Conservation (phyloP, 1,140 invertebrate species). For the Apis cerana region DNA sequence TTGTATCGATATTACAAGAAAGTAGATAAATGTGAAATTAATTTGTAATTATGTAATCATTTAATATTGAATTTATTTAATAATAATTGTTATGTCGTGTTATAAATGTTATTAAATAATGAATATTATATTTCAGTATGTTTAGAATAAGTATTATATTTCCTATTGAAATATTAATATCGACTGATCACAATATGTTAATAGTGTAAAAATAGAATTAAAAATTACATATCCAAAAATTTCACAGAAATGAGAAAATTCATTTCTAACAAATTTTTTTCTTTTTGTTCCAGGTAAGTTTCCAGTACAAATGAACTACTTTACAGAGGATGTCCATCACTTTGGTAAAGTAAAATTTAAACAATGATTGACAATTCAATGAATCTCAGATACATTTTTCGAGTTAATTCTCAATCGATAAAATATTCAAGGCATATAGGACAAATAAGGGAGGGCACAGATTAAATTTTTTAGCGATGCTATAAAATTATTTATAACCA, state of each 20-base stretch:
- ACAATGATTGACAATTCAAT: too few species aligned
- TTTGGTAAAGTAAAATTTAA: slow-evolving; percentile 19
- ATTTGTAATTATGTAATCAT: background rate
- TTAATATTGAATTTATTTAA: background rate
- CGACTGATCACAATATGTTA: too few species aligned
- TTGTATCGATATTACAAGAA: background rate
- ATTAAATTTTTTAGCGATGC: slow-evolving; percentile 60
- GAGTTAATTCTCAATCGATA: background rate
- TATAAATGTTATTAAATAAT: too few species aligned
- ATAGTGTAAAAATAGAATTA: too few species aligned
- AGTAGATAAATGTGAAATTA: too few species aligned
- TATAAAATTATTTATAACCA: slow-evolving; percentile 57
- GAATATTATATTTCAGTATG: too few species aligned
- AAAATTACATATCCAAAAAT: too few species aligned
- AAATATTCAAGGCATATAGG: slow-evolving; percentile 38
- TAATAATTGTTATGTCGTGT: background rate
- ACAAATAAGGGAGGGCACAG: slow-evolving; percentile 8
- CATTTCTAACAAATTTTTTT: background rate
- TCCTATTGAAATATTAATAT: too few species aligned
- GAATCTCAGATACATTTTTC: background rate
- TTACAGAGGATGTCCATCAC: background rate
- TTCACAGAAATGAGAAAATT: too few species aligned
- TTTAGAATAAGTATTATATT: too few species aligned
- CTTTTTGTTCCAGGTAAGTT: slow-evolving; percentile 62
- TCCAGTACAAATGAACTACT: background rate